A percentile compares a stretch with the other conserved stretches of the same genome.
Conservation (phyloP, 2,113 vertebrate species). For the Antechinus stuartii region DNA sequence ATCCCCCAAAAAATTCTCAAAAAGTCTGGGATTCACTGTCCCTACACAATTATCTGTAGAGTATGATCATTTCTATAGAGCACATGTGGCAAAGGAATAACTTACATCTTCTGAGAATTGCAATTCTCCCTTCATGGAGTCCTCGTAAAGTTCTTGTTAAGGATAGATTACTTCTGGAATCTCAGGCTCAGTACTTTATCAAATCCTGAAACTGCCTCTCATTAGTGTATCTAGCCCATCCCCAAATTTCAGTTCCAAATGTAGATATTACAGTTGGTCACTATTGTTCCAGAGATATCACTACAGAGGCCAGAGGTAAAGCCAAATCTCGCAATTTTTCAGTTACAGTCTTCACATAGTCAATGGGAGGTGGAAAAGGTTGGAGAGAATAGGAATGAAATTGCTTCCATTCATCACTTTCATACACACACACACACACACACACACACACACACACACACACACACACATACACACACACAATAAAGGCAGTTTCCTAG, state of each 20-base stretch:
- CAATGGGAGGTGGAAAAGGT: not conserved
- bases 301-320: not conserved
- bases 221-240: not conserved
- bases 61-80: not conserved
- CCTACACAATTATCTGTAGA: not conserved
- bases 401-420: not conserved
- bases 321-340: not conserved
- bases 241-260: not conserved
- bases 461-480: too few species aligned
- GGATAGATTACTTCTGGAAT: not conserved
- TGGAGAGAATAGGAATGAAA: not conserved
- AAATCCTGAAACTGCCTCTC: not conserved
- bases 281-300: not conserved
- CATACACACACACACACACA: too few species aligned
- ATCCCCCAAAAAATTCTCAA: not conserved
- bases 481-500: too few species aligned
- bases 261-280: not conserved
- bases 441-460: too few species aligned
- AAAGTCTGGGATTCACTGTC: not conserved
- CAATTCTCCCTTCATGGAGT: not conserved
- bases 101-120: not conserved
- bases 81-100: not conserved
- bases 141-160: not conserved
- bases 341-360: not conserved
- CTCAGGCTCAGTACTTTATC: not conserved